A percentile compares a stretch with the other conserved stretches of the same genome.
Evolutionary conservation across 2,888 invertebrate species (phyloP).

Genomic region (Anticlea derivata): DNA sequence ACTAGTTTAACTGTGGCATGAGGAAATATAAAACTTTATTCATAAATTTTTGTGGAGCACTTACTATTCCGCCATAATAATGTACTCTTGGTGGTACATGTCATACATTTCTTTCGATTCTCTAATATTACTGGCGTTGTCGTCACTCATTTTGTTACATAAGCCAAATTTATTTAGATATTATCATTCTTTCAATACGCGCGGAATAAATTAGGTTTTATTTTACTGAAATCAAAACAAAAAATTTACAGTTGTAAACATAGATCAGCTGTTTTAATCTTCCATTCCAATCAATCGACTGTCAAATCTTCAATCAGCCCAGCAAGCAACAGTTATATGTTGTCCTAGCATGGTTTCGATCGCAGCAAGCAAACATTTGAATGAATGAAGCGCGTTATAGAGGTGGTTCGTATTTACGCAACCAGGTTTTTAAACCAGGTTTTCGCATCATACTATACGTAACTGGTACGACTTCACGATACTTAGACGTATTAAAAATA

Average conservation of each 20-base stretch:
- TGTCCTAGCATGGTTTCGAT: not conserved
- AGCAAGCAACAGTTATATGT: not conserved
- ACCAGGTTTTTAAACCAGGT: too few species aligned
- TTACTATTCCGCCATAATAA: conserved; percentile 96
- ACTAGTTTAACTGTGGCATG: too few species aligned
- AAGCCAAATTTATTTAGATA: not conserved
- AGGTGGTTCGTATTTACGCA: too few species aligned
- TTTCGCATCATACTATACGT: too few species aligned
- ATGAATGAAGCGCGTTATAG: too few species aligned
- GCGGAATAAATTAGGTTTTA: not conserved
- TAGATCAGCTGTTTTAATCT: not conserved
- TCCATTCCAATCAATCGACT: not conserved
- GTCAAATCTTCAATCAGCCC: not conserved
- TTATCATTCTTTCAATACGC: not conserved
- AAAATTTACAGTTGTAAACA: not conserved
- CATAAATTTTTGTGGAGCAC: conserved; percentile 52
- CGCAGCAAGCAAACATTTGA: too few species aligned
- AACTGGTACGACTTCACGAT: too few species aligned
- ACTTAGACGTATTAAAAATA: too few species aligned
- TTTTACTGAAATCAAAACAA: not conserved
- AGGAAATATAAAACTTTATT: not conserved
- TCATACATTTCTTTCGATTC: conserved; percentile 88
- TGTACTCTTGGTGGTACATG: conserved; percentile 93
- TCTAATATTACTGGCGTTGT: conserved; percentile 64
- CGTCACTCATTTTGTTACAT: conserved; percentile 62